Base-by-base conservation (phyloP, 2,888 invertebrate genomes). In the Acanthoscelides obtectus region DNA sequence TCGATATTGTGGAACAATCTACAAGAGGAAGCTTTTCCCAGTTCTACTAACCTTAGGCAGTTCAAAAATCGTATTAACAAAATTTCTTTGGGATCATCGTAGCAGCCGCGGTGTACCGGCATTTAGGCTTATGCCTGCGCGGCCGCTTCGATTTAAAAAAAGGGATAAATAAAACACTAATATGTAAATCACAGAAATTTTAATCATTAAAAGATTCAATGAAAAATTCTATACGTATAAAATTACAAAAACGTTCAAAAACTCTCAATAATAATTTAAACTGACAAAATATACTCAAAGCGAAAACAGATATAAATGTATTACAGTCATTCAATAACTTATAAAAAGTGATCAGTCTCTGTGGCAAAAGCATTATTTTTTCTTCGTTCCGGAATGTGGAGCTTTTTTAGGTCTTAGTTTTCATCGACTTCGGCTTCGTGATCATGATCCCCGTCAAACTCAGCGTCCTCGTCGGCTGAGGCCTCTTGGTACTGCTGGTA, bases 401-500 rank as follows among this genome's bases (percentile, higher is more conserved):
- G 45, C 3, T 6, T 45, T 45, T 45, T 45, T 12, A 45, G 45
- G 6, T 45, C 45, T 20, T 22, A 70, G 66, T 79, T 79, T 73
- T 90, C 90, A 79, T 90, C 91, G 83, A 90, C 90, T 83, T 90
- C 91, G 79, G 88, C 91, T 82, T 91, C 91, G 79, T 90, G 89
- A 82, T 91, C 91, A 79, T 90, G 89, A 8, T 66, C 66, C 20
- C 66, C 93, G 80, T 93, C 93, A 84, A 93, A 93, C 85, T 93
- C 93, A 0, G 91, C 92, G 83, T 93, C 93, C 83, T 93, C 93
- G 83, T 93, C 93, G 77, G 92, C 92, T 75, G 93, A 93, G 73
- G 94, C 94, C 84, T 93, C 96, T 87, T 96, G 96, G 88, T 96
- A 96, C 84, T 96, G 96, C 84, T 96, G 96, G 87, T 96, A 96